Evolutionary conservation across 1,140 invertebrate genomes (phyloP).

Genomic region (Euura lappo): DNA sequence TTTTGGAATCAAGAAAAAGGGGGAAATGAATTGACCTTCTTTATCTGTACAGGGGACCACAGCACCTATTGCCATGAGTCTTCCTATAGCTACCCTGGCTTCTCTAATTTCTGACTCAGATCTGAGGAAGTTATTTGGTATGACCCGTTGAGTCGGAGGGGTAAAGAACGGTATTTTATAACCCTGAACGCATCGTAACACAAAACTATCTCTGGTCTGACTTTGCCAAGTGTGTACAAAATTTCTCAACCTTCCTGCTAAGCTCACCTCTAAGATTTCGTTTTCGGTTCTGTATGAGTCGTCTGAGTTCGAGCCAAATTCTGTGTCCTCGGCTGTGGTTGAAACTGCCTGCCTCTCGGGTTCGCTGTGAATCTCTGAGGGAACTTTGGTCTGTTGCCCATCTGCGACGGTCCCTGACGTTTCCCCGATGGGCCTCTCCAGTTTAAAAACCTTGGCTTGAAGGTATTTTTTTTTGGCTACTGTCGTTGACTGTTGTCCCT

Average conservation of each 20-base stretch:
- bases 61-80: slow-evolving; percentile 13
- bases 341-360: slow-evolving; percentile 7
- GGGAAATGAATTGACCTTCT: slow-evolving; percentile 19
- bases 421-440: slow-evolving; percentile 8
- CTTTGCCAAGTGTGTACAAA: slow-evolving; percentile 19
- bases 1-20: slow-evolving; percentile 32
- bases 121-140: not conserved
- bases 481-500: not conserved
- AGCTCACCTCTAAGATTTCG: too few species aligned
- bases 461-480: not conserved
- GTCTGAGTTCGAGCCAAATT: slow-evolving; percentile 1
- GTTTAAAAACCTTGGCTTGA: not conserved
- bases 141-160: not conserved
- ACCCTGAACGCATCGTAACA: slow-evolving; percentile 18
- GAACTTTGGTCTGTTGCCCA: not conserved
- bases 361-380: slow-evolving; percentile 13
- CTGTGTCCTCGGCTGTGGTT: not conserved
- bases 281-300: not conserved
- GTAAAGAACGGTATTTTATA: slow-evolving; percentile 16
- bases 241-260: slow-evolving; percentile 19
- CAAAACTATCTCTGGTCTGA: slow-evolving; percentile 18
- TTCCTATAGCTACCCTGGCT: slow-evolving; percentile 2
- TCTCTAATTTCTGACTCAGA: not conserved
- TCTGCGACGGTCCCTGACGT: not conserved
- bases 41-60: not conserved